Conservation (phyloP, 2,888 invertebrate genomes). For the Pegoplata infirma region DNA sequence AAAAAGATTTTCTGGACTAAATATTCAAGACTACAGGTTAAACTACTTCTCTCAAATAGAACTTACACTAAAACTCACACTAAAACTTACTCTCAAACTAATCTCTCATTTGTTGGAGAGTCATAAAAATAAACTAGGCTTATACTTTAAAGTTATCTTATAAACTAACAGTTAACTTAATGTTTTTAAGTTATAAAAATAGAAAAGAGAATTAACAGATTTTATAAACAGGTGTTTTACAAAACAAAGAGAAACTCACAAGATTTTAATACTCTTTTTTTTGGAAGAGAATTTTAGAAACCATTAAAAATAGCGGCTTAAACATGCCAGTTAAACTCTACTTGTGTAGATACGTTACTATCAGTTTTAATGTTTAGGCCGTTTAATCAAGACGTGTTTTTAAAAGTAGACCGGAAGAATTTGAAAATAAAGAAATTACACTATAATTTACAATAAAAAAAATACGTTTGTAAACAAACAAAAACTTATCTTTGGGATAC, state of each 20-base stretch:
- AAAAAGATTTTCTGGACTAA: constrained; percentile 10
- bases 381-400: constrained; percentile 47
- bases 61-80: no score
- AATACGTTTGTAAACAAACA: background rate
- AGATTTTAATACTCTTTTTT: background rate
- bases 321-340: constrained; percentile 26
- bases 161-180: background rate
- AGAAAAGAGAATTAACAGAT: no score
- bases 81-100: background rate
- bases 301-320: constrained; percentile 50
- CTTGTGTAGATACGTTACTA: constrained; percentile 30
- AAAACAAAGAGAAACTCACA: background rate
- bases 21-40: constrained; percentile 8
- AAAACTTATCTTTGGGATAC: background rate
- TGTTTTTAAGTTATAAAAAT: background rate
- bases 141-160: background rate
- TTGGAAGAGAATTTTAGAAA: constrained; percentile 16
- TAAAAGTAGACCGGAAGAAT: constrained; percentile 13
- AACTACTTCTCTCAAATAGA: no score
- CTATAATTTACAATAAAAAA: background rate
- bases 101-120: background rate
- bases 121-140: background rate
- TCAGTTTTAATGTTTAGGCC: constrained; percentile 57
- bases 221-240: constrained; percentile 22
- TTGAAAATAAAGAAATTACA: background rate